Evolutionary conservation across 2,113 vertebrate species (phyloP), one percentile per base, ranked within the genome.

Genomic region (Oriolus oriolus): DNA sequence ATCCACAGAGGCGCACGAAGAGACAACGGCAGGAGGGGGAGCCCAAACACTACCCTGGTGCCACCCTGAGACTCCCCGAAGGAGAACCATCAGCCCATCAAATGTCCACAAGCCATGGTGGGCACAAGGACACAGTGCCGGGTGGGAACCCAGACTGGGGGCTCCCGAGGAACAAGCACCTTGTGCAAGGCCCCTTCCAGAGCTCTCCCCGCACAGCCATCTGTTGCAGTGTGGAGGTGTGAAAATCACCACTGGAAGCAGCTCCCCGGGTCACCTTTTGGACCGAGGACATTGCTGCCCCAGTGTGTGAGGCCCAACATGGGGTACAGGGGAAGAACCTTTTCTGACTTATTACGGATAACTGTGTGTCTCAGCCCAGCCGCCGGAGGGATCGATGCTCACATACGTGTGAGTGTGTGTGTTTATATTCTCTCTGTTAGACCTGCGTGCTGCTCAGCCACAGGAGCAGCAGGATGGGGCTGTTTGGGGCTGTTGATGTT

Each of bases 221-320:
- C 42, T 47, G 23, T 13, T 52, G 41, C 21, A 24, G 13, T 1
- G 31, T 13, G 1, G 2, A 35, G 52, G 8, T 81, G 64, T 54
- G 70, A 85, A 56, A 59, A 42, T 10, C 16, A 35, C 12, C 50
- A n/a, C 4, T 24, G 60, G 24, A 10, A 68, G 39, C 17, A 28
- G 47, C 35, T 50, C 35, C 24, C 4, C 10, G 12, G 11, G 37
- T 42, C 60, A 59, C 39, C 49, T 88, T 50, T 50, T 13, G 18
- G 45, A 52, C 15, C 5, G 24, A 61, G 42, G 21, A 31, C 0
- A 0, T 23, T 52, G 20, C 71, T 79, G 16, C 20, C 21, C n/a
- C 1, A 4, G 7, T 13, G 8, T 56, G 41, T 16, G 21, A 84
- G 14, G 83, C 5, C 14, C 33, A 18, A 16, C 18, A 24, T 0